Base-by-base conservation (phyloP, 2,888 invertebrate genomes). In the Caenorhabditis sp. region DNA sequence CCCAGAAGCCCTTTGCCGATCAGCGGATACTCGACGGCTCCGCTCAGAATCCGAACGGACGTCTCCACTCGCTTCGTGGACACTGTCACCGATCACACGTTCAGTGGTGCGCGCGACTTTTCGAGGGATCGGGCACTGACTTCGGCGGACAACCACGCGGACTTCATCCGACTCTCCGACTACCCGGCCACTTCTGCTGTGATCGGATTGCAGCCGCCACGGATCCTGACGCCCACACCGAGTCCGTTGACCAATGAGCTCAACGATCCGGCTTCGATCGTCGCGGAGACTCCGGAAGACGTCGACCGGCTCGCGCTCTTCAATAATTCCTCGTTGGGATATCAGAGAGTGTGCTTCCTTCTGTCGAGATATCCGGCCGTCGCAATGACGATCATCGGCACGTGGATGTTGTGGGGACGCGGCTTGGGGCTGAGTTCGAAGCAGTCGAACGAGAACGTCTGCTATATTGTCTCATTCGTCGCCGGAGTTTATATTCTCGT, bases 401-500 rank as follows among this genome's bases (percentile, higher is more conserved):
- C 73, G 17, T 76, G 79, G 76, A 70, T 79, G 68, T 15, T 79
- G 15, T 79, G 79, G 76, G 76, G 79, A 55, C 50, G 76, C 11
- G 76, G 76, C 43, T 20, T 77, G 27, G 66, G 71, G 15, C 35
- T 71, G 65, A 53, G 6, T 4, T 53, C 71, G 6, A 61, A 59
- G 17, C 24, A 56, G 13, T 55, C 65, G n/a, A 71, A 66, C 32
- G 77, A 77, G 26, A 70, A 76, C 37, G 58, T 74, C 2, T 59
- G 59, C 26, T 76, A 76, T 45, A 76, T 76, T 27, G 65, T 76
- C 4, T 63, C 70, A 8, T 76, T 76, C 15, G 63, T 27, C 3
- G 63, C 56, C 15, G 76, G 76, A 35, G 58, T 53, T n/a, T 76
- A 65, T 41, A 59, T 76, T 45, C 52, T 76, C 6, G 45, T 45